Base-by-base conservation (phyloP, 2,797 vertebrate genomes). In the Allobates femoralis region DNA sequence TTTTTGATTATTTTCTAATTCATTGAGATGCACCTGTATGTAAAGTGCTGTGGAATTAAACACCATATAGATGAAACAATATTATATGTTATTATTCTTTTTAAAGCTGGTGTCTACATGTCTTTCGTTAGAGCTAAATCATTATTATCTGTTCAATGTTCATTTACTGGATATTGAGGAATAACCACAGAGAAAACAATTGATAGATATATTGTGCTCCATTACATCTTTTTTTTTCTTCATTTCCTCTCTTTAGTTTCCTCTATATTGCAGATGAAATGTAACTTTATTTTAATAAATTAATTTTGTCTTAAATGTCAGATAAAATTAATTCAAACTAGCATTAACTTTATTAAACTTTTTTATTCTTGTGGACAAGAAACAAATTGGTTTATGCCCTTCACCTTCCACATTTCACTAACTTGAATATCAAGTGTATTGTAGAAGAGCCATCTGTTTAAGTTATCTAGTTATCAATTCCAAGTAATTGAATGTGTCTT, bases 221-320 rank as follows among this genome's bases (percentile, higher is more conserved):
- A 50, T 73, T 14, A 3, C 34, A 46, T 73, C 4, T 23, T 50
- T 73, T 37, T 73, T 73, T 46, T 73, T 15, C 69, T 46, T 26
- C 37, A 73, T 73, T 73, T 50, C 34, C 12, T 26, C 23, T 73
- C 37, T 73, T 50, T 4, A 73, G 46, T 73, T 73, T 73, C 69
- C 69, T 50, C 69, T 73, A 73, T 37, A 50, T 73, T 73, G 69
- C 69, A 73, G 37, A 73, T 73, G 69, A n/a, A 23, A 50, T 21
- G 46, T 73, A 73, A n/a, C 69, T 55, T 28, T 28, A 56, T 55
- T 77, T 16, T 55, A 55, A 77, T 55, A 28, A 26, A 55, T 32
- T 77, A 10, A 77, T 77, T 77, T 32, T 32, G 51, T 56, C 18
- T 77, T 53, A 77, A 77, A 32, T 51, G 0, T 77, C 8, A 21